Base-by-base conservation (phyloP, 1,140 invertebrate genomes). In the Conopomorpha cramerella region DNA sequence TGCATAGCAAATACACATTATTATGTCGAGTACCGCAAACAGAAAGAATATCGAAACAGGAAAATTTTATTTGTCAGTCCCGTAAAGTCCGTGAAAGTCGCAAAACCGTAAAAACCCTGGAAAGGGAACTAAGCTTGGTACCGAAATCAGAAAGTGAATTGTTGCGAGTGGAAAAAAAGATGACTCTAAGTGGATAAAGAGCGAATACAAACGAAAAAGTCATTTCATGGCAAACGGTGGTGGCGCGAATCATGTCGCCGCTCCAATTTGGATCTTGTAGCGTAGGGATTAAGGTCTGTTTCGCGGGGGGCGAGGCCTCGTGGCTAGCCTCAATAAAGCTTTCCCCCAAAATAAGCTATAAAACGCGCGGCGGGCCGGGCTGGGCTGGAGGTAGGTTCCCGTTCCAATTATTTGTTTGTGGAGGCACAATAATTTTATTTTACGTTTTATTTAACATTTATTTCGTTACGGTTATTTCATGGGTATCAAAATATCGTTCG, bases 381-480 rank as follows among this genome's bases (percentile, higher is more conserved):
- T 48, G 14, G 42, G 46, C 55, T 38, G 49, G 55, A 55, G 56
- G 49, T 63, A 59, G 51, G 54, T 59, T 61, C 55, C 61, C 62
- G 55, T 61, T 61, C 63, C 70, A 71, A 74, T 74, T 74, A 74
- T 74, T 71, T 72, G 67, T 70, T 74, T 72, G 66, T 59, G 67
- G 70, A 70, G 63, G 65, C 65, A 63, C 57, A 66, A 70, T 64
- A 66, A 70, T 72, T 74, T 74, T 74, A 68, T 74, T 74, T 70
- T 64, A 66, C 65, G 67, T 74, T 74, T 74, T 74, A 74, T 72
- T 74, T 70, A 74, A 74, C 70, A 72, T 74, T 74, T 74, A 74
- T 72, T 66, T 59, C 67, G 67, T 70, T 74, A 68, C 67, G 70
- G 55, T 62, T 67, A 74, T 74, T 74, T 74, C 70, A 74, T 56